These are phyloP conservation scores for Channallabes apus DNA, from an alignment of 2,797 vertebrate species.

Conservation along the genomic window DNA sequence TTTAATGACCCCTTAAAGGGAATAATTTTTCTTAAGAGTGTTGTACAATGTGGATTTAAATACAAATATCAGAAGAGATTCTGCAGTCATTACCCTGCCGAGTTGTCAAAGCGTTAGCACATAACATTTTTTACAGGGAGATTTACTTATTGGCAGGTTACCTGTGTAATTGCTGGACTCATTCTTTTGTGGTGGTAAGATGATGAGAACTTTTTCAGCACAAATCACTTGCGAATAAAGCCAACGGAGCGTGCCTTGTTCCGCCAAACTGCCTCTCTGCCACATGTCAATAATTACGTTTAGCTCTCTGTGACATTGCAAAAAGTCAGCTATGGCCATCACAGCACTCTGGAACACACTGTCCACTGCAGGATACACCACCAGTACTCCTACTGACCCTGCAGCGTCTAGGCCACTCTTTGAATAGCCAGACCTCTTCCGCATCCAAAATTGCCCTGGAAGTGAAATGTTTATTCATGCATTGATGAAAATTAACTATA, in stretches of 20 bases:
- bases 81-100: background rate
- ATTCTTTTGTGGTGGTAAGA: constrained; percentile 60
- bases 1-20: background rate
- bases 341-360: constrained; percentile 73
- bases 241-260: constrained; percentile 79
- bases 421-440: background rate
- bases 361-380: constrained; percentile 76
- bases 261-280: constrained; percentile 77
- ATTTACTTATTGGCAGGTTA: background rate
- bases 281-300: constrained; percentile 75
- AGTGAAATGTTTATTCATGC: background rate
- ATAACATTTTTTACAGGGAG: background rate
- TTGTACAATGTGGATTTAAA: background rate
- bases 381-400: constrained; percentile 62
- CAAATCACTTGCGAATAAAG: constrained; percentile 68
- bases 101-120: background rate
- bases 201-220: constrained; percentile 74
- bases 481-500: background rate
- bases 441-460: constrained; percentile 9
- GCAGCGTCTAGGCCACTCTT: background rate
- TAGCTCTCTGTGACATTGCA: constrained; percentile 69
- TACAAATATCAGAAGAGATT: background rate
- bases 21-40: background rate
- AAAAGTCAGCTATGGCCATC: constrained; percentile 74
- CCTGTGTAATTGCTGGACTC: background rate